These are phyloP conservation scores for Cristatella mucedo DNA, from an alignment of 2,888 invertebrate species.

Conservation along the genomic window DNA sequence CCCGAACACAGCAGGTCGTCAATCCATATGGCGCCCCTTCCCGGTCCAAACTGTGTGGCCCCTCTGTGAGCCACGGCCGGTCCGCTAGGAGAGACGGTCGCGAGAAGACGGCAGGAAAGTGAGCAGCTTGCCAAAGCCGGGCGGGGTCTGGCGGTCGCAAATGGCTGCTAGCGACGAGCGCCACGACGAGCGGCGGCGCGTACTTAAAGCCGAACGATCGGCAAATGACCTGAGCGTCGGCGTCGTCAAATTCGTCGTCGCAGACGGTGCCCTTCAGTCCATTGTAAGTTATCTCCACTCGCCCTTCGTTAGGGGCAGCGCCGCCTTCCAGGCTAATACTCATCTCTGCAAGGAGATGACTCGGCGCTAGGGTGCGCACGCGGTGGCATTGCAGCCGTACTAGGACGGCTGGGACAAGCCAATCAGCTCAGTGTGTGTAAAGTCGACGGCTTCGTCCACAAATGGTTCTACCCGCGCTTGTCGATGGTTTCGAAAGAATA, in stretches of 20 bases:
- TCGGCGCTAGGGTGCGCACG: too few species aligned
- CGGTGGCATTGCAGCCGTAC: too few species aligned
- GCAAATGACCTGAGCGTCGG: slow-evolving; percentile 45
- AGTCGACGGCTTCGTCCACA: too few species aligned
- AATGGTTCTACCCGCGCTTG: too few species aligned
- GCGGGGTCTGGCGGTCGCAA: too few species aligned
- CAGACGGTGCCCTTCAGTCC: slow-evolving; percentile 63
- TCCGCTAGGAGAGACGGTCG: slow-evolving; percentile 43
- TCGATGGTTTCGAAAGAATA: too few species aligned
- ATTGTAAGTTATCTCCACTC: slow-evolving; percentile 53
- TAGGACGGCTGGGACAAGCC: too few species aligned
- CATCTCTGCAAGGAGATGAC: slow-evolving; percentile 27
- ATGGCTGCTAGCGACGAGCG: too few species aligned
- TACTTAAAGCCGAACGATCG: slow-evolving; percentile 35
- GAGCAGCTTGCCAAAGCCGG: too few species aligned
- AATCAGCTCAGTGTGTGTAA: too few species aligned
- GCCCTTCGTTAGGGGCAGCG: slow-evolving; percentile 45
- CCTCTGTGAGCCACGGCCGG: slow-evolving; percentile 40
- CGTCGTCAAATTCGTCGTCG: slow-evolving; percentile 55
- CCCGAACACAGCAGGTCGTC: slow-evolving; percentile 46
- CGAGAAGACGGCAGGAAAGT: too few species aligned
- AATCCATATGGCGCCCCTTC: slow-evolving; percentile 21
- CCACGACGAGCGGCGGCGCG: too few species aligned
- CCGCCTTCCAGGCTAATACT: slow-evolving; percentile 50
- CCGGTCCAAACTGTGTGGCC: slow-evolving; percentile 13